Conservation (phyloP, 2,797 vertebrate species). For the Anguilla anguilla region DNA sequence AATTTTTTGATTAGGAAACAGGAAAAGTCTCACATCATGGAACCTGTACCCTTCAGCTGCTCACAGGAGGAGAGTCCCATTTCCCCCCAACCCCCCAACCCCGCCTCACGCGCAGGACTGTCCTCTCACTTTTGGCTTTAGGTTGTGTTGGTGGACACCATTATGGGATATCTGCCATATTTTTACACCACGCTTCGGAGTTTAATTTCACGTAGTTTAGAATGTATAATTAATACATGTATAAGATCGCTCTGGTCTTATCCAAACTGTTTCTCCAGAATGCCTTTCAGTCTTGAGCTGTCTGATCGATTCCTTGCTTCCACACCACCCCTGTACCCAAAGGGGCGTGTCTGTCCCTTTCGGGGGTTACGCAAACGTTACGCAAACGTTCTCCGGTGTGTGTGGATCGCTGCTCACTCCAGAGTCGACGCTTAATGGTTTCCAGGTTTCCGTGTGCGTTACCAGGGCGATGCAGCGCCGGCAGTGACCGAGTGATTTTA, state of each 20-base stretch:
- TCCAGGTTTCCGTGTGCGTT: constrained; percentile 64
- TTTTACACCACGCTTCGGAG: neutral
- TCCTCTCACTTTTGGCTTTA: neutral
- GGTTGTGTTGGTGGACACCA: neutral
- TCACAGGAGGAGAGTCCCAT: no score
- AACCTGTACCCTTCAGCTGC: no score
- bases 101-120: no score
- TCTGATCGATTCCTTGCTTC: neutral
- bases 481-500: constrained; percentile 72
- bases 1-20: no score
- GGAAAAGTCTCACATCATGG: no score
- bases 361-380: constrained; percentile 44
- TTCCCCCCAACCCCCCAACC: no score
- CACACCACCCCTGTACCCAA: constrained; percentile 32
- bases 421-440: constrained; percentile 66
- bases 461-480: constrained; percentile 63
- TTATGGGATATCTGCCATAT: neutral
- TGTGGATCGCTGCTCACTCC: constrained; percentile 33
- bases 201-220: neutral
- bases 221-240: neutral
- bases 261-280: neutral
- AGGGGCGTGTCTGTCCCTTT: neutral
- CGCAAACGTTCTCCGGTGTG: constrained; percentile 43
- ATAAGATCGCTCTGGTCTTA: neutral
- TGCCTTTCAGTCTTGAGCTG: neutral